Base-by-base conservation (phyloP, 2,113 vertebrate species). In the Thamnophis sirtalis region DNA sequence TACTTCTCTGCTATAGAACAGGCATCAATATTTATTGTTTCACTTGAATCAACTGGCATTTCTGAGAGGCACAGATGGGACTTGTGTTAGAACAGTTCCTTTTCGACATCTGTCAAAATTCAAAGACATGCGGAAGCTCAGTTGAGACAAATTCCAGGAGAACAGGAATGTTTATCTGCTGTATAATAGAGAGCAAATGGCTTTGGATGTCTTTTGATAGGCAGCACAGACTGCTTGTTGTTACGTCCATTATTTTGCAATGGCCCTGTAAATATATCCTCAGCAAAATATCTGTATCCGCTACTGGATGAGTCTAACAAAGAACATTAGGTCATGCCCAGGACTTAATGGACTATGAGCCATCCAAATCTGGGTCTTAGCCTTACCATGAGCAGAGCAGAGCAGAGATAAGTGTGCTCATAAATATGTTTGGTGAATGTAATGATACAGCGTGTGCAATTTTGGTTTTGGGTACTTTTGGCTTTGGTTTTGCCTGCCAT, bases 61-160 rank as follows among this genome's bases (percentile, higher is more conserved):
- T 94, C 91, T 93, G 93, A 87, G 93, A 95, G 95, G 43, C 58
- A 86, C 86, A 68, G 80, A 48, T 15, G 38, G 93, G 60, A 90
- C 33, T 84, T 93, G 51, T 94, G 50, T 53, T 91, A 89, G 84
- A 0, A 0, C 89, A 86, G 89, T 95, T 53, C 90, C 90, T 38
- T 21, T 3, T 49, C 56, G 50, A 38, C 51, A 90, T 80, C 48
- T 90, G 84, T 63, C 68, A 91, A 68, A 54, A 92, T 50, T 38
- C 63, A 60, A 43, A 93, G 86, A 0, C 88, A 49, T 89, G 53
- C 51, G 17, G 19, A 80, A 92, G 84, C 94, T 95, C 58, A 92
- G 54, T 91, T 38, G 33, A 68, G 86, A 87, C 22, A 51, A 38
- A 28, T 50, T 33, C 63, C 84, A 60, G 90, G 33, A 24, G 28